Conservation (phyloP, 2,797 vertebrate species). For the Menidia menidia region DNA sequence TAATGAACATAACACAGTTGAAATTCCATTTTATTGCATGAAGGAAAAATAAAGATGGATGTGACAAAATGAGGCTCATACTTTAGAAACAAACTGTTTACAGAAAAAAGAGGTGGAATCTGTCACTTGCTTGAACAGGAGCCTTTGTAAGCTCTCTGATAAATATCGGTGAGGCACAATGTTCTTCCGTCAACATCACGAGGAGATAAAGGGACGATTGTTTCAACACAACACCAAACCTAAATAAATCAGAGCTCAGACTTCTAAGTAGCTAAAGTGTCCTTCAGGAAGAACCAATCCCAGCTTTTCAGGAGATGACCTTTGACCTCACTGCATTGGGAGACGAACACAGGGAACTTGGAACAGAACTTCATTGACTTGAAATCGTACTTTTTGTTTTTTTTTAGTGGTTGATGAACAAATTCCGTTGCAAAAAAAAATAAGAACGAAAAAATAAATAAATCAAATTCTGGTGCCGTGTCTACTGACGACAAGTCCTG, state of each 20-base stretch:
- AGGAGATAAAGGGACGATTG: background rate
- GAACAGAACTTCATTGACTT: background rate
- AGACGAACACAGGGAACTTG: background rate
- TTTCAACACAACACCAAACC: background rate
- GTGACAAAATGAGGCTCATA: too few relatives aligned
- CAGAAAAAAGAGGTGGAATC: background rate
- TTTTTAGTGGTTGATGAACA: background rate
- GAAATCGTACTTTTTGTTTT: background rate
- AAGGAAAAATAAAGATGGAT: too few relatives aligned
- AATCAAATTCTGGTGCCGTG: too few relatives aligned
- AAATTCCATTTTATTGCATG: background rate
- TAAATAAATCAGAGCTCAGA: background rate
- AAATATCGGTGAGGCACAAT: background rate
- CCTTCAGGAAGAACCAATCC: constrained; percentile 4
- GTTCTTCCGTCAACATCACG: background rate
- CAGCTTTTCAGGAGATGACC: constrained; percentile 4
- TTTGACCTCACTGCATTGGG: constrained; percentile 14
- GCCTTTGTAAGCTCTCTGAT: constrained; percentile 16
- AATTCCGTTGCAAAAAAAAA: background rate
- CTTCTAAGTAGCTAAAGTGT: constrained; percentile 15
- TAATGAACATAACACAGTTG: background rate
- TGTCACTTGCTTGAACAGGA: background rate
- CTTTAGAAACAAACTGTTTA: too few relatives aligned
- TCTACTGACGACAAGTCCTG: background rate
- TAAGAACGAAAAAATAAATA: background rate